Percentiles rank a stretch among this genome's conserved stretches.
Evolutionary conservation across 2,888 invertebrate genomes (phyloP).

Genomic region (Siphonodentalium dalli): DNA sequence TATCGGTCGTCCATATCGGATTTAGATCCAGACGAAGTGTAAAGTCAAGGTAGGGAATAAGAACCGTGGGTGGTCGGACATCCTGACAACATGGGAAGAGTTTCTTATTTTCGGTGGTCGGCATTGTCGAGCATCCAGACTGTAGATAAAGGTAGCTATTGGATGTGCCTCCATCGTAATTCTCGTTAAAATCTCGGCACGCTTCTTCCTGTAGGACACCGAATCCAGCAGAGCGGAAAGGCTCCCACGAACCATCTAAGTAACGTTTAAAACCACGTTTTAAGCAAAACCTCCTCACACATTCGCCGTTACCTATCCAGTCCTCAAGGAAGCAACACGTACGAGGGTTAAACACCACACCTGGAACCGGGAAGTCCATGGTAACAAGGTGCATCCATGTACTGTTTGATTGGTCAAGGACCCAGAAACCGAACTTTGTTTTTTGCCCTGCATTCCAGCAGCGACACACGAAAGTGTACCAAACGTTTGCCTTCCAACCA

Average conservation of each 20-base stretch:
- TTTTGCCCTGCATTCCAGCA: constrained; percentile 35
- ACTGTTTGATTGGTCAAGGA: constrained; percentile 31
- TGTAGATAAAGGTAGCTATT: too few relatives aligned
- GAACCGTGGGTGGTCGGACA: too few relatives aligned
- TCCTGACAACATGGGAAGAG: too few relatives aligned
- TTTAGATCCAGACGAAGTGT: too few relatives aligned
- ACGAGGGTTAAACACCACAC: constrained; percentile 29
- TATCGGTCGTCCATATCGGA: too few relatives aligned
- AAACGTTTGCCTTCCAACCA: constrained; percentile 38
- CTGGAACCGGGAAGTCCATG: constrained; percentile 35
- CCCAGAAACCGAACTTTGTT: constrained; percentile 40
- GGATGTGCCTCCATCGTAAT: constrained; percentile 28
- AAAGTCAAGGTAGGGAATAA: too few relatives aligned
- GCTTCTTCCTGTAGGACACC: constrained; percentile 29
- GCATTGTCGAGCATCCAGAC: too few relatives aligned
- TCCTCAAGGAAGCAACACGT: constrained; percentile 40
- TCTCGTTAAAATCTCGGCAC: constrained; percentile 27
- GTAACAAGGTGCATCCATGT: constrained; percentile 39
- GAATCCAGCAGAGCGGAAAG: constrained; percentile 32
- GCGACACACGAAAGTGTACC: constrained; percentile 38
- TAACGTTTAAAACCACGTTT: constrained; percentile 35
- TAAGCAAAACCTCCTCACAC: constrained; percentile 29
- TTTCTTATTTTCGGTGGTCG: too few relatives aligned
- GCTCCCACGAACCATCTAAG: constrained; percentile 30
- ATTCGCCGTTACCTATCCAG: constrained; percentile 36